Percentiles rank a stretch among this genome's conserved stretches.
Evolutionary conservation across 2,797 vertebrate genomes (phyloP).

Genomic region (Setipinna tenuifilis): DNA sequence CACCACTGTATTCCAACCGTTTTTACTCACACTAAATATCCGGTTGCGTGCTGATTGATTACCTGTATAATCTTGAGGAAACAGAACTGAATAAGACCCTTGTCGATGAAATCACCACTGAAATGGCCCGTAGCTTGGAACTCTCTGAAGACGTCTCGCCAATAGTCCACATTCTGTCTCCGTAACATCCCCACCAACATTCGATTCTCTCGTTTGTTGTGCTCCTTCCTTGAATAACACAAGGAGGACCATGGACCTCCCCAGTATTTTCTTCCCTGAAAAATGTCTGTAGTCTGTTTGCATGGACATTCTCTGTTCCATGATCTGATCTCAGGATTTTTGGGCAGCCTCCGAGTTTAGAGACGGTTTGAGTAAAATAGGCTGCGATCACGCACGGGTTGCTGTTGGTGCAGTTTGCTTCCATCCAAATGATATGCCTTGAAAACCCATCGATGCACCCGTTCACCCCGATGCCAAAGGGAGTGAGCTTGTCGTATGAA

Average conservation of each 20-base stretch:
- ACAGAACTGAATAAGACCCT: conserved; percentile 33
- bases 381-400: conserved; percentile 37
- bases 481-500: conserved; percentile 31
- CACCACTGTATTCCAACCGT: neutral
- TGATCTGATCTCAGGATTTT: conserved; percentile 37
- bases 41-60: neutral
- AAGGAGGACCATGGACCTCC: conserved; percentile 7
- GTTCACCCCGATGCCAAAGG: conserved; percentile 35
- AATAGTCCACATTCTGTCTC: conserved; percentile 41
- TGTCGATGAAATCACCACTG: conserved; percentile 1
- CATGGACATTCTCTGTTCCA: conserved; percentile 38
- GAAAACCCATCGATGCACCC: conserved; percentile 40
- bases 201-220: conserved; percentile 35
- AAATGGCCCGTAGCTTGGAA: conserved; percentile 39
- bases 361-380: conserved; percentile 22
- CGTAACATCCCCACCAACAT: conserved; percentile 38
- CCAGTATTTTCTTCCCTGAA: conserved; percentile 32
- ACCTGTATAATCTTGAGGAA: conserved; percentile 37
- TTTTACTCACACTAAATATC: neutral
- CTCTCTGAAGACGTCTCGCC: conserved; percentile 43
- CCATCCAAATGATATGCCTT: conserved; percentile 38
- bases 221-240: conserved; percentile 38
- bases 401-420: conserved; percentile 31
- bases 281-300: conserved; percentile 36
- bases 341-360: conserved; percentile 24